Conservation (phyloP, 1,140 invertebrate genomes). For the Metopolophium dirhodum region DNA sequence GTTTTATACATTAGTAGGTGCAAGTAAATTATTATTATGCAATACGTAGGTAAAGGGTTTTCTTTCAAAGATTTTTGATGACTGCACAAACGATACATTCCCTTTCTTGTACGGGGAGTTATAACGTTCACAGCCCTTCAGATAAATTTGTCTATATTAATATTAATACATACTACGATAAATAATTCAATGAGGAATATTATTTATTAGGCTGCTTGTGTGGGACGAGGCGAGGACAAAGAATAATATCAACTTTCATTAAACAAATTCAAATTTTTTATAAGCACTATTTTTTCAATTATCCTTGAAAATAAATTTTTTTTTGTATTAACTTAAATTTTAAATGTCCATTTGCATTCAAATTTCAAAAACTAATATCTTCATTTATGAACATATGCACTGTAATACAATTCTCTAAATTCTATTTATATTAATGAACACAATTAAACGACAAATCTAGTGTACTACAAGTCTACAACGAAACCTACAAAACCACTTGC, state of each 20-base stretch:
- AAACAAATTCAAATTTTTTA: not conserved
- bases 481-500: not conserved
- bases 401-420: not conserved
- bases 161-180: not conserved
- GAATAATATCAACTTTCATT: constrained; percentile 4
- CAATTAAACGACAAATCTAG: not conserved
- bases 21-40: no score
- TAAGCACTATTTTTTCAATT: not conserved
- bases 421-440: not conserved
- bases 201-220: not conserved
- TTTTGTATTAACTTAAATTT: not conserved
- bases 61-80: not conserved
- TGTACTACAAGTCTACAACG: not conserved
- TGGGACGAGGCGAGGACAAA: not conserved
- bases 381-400: not conserved
- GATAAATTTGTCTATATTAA: not conserved
- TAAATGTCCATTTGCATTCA: not conserved
- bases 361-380: not conserved
- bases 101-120: no score
- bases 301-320: not conserved
- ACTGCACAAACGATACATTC: not conserved
- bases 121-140: not conserved
- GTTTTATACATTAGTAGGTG: not conserved
- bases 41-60: not conserved
- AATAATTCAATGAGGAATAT: not conserved